Evolutionary conservation across 2,113 vertebrate genomes (phyloP).

Genomic region (Mustelus asterias): DNA sequence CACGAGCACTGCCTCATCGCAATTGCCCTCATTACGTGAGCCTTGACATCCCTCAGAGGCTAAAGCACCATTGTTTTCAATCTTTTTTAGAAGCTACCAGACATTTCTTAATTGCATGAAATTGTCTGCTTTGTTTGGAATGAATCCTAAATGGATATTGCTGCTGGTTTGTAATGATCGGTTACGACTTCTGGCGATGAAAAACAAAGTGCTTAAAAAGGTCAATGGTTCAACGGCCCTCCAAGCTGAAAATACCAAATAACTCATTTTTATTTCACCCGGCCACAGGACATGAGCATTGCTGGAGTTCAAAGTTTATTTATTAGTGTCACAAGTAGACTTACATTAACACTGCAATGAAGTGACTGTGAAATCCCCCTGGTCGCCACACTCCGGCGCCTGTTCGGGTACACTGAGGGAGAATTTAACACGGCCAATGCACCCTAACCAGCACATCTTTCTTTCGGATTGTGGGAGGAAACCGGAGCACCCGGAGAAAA

Average conservation of each 20-base stretch:
- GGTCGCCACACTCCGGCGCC: too few relatives aligned
- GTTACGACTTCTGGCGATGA: background rate
- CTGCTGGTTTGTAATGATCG: background rate
- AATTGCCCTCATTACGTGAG: background rate
- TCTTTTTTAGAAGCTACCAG: background rate
- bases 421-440: too few relatives aligned
- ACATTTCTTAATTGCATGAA: background rate
- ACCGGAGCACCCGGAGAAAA: too few relatives aligned
- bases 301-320: background rate
- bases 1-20: too few relatives aligned
- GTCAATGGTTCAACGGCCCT: background rate
- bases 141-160: background rate
- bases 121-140: background rate
- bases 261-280: background rate
- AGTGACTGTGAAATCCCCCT: too few relatives aligned
- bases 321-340: too few relatives aligned
- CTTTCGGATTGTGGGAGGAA: too few relatives aligned
- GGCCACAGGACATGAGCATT: background rate
- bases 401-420: too few relatives aligned
- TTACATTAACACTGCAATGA: too few relatives aligned
- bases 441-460: too few relatives aligned
- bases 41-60: background rate
- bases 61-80: background rate
- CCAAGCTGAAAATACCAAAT: background rate
- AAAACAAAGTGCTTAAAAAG: background rate